Evolutionary conservation across 2,888 invertebrate genomes (phyloP).

Genomic region (Nephrotoma appendiculata): DNA sequence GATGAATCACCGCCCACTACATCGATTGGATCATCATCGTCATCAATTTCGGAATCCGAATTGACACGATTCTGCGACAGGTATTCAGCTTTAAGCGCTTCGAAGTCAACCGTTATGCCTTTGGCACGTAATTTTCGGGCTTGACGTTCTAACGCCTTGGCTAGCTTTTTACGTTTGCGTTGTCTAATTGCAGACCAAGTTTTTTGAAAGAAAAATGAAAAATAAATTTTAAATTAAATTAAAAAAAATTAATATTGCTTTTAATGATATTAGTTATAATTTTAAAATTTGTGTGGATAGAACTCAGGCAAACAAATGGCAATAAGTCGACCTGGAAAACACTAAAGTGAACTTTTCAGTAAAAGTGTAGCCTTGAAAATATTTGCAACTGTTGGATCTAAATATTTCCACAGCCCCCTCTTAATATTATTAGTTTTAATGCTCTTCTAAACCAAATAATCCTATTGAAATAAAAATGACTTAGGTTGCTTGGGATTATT

Average conservation of each 20-base stretch:
- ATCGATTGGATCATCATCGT: conserved; percentile 64
- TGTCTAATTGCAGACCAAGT: conserved; percentile 37
- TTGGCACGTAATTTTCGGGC: conserved; percentile 84
- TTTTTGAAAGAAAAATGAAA: background rate
- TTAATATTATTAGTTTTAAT: too few relatives aligned
- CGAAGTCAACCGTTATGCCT: conserved; percentile 77
- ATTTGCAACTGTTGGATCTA: too few relatives aligned
- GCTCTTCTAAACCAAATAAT: too few relatives aligned
- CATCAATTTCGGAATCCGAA: conserved; percentile 46
- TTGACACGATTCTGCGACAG: conserved; percentile 60
- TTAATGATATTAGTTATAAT: background rate
- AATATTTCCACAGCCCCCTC: too few relatives aligned
- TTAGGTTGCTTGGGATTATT: too few relatives aligned
- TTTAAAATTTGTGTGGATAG: background rate
- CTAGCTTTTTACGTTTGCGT: conserved; percentile 77
- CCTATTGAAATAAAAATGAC: too few relatives aligned
- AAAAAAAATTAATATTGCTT: background rate
- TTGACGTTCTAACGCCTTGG: conserved; percentile 82
- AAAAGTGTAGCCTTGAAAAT: too few relatives aligned
- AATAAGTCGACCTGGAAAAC: too few relatives aligned
- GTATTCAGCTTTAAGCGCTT: conserved; percentile 72
- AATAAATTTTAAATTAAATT: conserved; percentile 7
- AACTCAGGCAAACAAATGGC: too few relatives aligned
- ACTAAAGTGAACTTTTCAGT: too few relatives aligned
- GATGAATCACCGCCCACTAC: conserved; percentile 69